A percentile compares a stretch with the other conserved stretches of the same genome.
phyloP scores from a whole-genome alignment of 2,113 vertebrate species.

The Psephotus haematonotus region DNA sequence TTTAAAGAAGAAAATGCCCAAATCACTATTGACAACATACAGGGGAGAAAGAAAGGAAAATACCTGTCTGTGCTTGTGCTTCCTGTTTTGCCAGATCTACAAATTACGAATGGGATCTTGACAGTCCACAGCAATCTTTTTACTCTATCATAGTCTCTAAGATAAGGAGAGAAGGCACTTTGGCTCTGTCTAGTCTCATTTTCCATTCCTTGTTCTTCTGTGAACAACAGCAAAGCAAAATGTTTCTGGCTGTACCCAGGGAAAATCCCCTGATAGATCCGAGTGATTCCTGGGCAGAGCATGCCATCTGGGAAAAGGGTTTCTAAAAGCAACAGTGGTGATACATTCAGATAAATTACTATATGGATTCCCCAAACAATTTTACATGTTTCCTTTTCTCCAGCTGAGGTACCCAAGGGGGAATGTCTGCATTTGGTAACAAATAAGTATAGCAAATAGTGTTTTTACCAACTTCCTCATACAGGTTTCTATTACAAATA shows the following conservation, averaged over 20 bases:
- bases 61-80: background rate
- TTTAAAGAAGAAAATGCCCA: background rate
- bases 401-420: background rate
- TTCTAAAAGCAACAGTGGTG: background rate
- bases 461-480: background rate
- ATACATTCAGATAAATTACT: background rate
- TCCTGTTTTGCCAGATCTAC: background rate
- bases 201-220: background rate
- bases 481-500: background rate
- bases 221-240: background rate
- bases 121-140: background rate
- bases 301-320: background rate
- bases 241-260: background rate
- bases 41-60: background rate
- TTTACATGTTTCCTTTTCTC: background rate
- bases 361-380: background rate
- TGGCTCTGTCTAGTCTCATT: background rate
- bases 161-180: background rate
- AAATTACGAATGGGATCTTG: background rate
- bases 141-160: background rate
- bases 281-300: background rate
- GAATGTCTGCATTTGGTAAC: background rate
- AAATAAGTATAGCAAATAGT: background rate
- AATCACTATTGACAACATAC: background rate
- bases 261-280: background rate